Evolutionary conservation across 2,888 invertebrate species (phyloP), one percentile per base, ranked within the genome.

Genomic region (Lottia gigantea): DNA sequence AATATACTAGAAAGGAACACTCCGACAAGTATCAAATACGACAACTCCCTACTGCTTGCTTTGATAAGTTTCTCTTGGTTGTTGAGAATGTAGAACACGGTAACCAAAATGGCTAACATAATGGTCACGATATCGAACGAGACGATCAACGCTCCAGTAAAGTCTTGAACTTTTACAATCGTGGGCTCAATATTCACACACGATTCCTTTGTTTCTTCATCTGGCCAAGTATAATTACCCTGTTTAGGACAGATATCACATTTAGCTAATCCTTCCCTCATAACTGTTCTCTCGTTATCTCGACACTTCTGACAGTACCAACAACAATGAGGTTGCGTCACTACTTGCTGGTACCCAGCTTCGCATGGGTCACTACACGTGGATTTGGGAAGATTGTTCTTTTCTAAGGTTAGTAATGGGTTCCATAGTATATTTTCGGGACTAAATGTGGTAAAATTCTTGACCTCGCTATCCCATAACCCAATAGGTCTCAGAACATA

Each of bases 11-110:
- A 71, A n/a, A 78, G 23, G 62, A 73, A 49, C 23, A 79, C 71
- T 12, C 80, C 80, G n/a, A 62, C 31, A 31, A 78, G 68, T 12
- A 76, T 77, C 14, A 80, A 64, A 62, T 74, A 71, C 31, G 78
- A 76, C 12, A 82, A 75, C 65, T 80, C 81, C 2, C 80, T 66
- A 64, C 81, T 78, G 23, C 73, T 69, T n/a, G 82, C 82, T 67
- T 80, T 82, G 70, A 82, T 81, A 16, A 82, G 73, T 25, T 70
- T 72, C 62, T 75, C 66, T 16, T 75, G 25, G 65, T 71, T 69
- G 64, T 78, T 74, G 31, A 61, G 45, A 3, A 76, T 64, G 74
- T 73, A 82, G 15, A 78, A 23, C 0, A 73, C 68, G 15, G 73
- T 26, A 11, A 72, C 67, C 4, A 69, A 14, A 15, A 72, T 46